Percentiles rank a stretch among this genome's conserved stretches.
Conservation (phyloP, 2,113 vertebrate genomes). For the Nibea coibor region DNA sequence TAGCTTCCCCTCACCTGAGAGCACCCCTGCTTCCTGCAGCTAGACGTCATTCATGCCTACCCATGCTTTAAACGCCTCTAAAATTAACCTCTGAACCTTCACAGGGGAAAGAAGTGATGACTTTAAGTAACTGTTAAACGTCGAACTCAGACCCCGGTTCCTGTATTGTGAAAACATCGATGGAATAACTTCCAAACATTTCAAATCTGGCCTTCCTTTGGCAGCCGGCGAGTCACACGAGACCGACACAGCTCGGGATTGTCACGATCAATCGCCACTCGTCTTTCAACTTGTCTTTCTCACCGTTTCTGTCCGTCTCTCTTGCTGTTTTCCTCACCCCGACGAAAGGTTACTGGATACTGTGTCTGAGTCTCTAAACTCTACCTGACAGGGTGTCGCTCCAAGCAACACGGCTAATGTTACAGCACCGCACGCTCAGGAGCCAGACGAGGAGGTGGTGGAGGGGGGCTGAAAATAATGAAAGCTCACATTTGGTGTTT, state of each 20-base stretch:
- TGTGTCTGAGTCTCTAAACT: slow-evolving; percentile 73
- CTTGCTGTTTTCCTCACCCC: slow-evolving; percentile 38
- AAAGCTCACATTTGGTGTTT: slow-evolving; percentile 68
- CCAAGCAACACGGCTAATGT: slow-evolving; percentile 74
- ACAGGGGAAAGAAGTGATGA: no score
- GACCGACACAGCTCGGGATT: slow-evolving; percentile 49
- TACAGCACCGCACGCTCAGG: slow-evolving; percentile 65
- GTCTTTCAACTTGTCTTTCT: slow-evolving; percentile 62
- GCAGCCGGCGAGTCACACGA: slow-evolving; percentile 48
- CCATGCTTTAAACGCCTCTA: no score
- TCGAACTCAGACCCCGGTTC: slow-evolving; percentile 1
- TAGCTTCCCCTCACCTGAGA: no score
- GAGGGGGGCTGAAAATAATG: slow-evolving; percentile 42
- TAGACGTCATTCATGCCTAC: no score
- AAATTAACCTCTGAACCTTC: no score
- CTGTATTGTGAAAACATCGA: slow-evolving; percentile 75
- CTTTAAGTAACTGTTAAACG: not conserved
- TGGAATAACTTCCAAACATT: slow-evolving; percentile 37
- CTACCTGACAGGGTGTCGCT: slow-evolving; percentile 79
- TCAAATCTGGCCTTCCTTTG: slow-evolving; percentile 29
- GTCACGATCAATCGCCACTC: slow-evolving; percentile 59
- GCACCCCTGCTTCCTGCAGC: no score
- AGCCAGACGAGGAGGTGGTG: slow-evolving; percentile 42
- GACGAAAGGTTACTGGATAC: slow-evolving; percentile 63
- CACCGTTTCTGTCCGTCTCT: slow-evolving; percentile 38